A percentile compares a stretch with the other conserved stretches of the same genome.
Evolutionary conservation across 2,797 vertebrate genomes (phyloP).

Genomic region (Centroberyx gerrardi): DNA sequence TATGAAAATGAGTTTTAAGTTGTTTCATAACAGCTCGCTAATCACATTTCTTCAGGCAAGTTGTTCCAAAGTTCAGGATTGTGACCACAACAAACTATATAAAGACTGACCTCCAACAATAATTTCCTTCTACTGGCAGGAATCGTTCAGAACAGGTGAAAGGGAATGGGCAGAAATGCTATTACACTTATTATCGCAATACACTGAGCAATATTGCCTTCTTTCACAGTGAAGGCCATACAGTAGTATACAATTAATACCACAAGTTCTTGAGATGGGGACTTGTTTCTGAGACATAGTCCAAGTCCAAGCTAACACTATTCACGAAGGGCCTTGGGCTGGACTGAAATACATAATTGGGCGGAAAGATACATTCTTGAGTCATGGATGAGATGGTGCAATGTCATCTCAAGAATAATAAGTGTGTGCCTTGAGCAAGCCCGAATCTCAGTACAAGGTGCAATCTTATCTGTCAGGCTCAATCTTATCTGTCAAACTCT

Average conservation of each 20-base stretch:
- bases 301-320: neutral
- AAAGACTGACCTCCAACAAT: neutral
- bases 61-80: neutral
- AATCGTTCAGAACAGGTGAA: conserved; percentile 26
- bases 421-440: conserved; percentile 51
- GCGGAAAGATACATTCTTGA: conserved; percentile 47
- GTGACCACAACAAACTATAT: neutral
- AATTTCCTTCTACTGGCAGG: conserved; percentile 15
- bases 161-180: neutral
- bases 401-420: conserved; percentile 69
- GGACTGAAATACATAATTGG: conserved; percentile 60
- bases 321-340: conserved; percentile 37
- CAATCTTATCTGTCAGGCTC: conserved; percentile 56
- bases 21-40: neutral
- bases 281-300: neutral
- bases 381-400: conserved; percentile 63
- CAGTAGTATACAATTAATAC: conserved; percentile 28
- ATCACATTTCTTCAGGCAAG: neutral
- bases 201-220: neutral
- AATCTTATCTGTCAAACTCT: conserved; percentile 52
- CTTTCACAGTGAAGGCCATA: neutral
- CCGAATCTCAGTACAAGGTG: conserved; percentile 53
- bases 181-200: neutral
- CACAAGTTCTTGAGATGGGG: neutral
- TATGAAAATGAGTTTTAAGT: conserved; percentile 4